Evolutionary conservation across 2,888 invertebrate species (phyloP), one percentile per base, ranked within the genome.

Genomic region (Agrotis clavis): DNA sequence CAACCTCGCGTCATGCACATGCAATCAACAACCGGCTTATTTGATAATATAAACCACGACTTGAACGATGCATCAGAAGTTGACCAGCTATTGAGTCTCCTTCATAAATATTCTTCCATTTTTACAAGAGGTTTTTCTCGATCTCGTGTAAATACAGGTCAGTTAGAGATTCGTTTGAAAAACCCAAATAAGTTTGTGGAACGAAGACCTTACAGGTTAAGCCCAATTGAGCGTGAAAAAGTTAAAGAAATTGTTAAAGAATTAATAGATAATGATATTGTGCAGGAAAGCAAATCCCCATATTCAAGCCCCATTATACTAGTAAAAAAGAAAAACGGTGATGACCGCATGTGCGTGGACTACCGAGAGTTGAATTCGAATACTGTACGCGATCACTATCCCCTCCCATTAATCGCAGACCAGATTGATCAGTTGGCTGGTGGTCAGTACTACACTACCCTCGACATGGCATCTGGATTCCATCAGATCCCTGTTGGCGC

Each of bases 401-500:
- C 67, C 5, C 41, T 67, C 2, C 59, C 67, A 2, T 19, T 67
- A 16, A 60, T 67, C 6, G 48, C 67, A 14, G 67, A 67, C 18
- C 67, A 67, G 11, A 67, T 67, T n/a, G 61, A 61, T 4, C 45
- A 67, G 18, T 25, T 61, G n/a, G 53, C 69, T n/a, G 50, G 50
- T 59, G 69, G 69, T n/a, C 48, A 50, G 13, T 70, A 57, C 25
- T 79, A 54, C 41, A 60, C 75, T 0, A 75, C 47, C 0, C 21
- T 79, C 0, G 79, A 77, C 18, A 83, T 79, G 80, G 74, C 73
- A 9, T 25, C 81, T 11, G 81, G 78, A 0, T 81, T 78, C 13
- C 78, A 81, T 7, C 81, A 78, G 14, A 89, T 90, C 0, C 86
- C 82, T 0, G 74, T 89, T 4, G 11, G 73, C 0, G 71, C 66